Evolutionary conservation across 2,888 invertebrate species (phyloP).

Genomic region (Mystacides longicornis): DNA sequence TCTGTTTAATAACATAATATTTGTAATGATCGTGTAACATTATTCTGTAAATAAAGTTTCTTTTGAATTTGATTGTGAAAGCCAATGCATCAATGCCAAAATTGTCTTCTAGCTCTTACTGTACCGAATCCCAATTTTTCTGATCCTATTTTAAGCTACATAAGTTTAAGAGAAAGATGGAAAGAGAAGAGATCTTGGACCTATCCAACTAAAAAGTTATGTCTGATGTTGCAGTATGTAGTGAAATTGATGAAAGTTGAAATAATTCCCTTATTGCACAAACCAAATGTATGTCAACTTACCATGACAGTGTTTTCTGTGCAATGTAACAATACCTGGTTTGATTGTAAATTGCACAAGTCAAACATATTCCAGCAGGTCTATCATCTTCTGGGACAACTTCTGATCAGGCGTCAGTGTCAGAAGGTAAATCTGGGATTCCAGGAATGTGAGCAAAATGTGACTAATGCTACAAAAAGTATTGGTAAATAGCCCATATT

Average conservation of each 20-base stretch:
- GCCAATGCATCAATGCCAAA: background rate
- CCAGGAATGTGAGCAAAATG: background rate
- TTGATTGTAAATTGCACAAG: background rate
- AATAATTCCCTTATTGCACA: background rate
- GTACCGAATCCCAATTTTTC: background rate
- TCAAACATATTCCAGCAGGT: background rate
- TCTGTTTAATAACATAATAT: too few species aligned
- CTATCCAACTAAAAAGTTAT: background rate
- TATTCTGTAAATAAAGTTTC: too few species aligned
- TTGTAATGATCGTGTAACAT: too few species aligned
- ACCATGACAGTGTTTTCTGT: background rate
- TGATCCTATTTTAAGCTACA: background rate
- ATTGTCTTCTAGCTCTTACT: background rate
- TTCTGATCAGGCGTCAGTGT: constrained; percentile 2
- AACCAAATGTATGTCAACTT: background rate
- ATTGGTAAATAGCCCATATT: too few species aligned
- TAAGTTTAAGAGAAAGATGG: constrained; percentile 1
- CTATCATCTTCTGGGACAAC: background rate
- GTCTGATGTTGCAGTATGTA: background rate
- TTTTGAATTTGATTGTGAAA: too few species aligned
- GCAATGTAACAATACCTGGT: background rate
- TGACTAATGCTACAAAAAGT: background rate
- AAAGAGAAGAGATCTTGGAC: background rate
- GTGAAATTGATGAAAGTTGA: background rate
- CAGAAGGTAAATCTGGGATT: background rate